A percentile compares a stretch with the other conserved stretches of the same genome.
Conservation (phyloP, 2,888 invertebrate genomes). For the Labia minor region DNA sequence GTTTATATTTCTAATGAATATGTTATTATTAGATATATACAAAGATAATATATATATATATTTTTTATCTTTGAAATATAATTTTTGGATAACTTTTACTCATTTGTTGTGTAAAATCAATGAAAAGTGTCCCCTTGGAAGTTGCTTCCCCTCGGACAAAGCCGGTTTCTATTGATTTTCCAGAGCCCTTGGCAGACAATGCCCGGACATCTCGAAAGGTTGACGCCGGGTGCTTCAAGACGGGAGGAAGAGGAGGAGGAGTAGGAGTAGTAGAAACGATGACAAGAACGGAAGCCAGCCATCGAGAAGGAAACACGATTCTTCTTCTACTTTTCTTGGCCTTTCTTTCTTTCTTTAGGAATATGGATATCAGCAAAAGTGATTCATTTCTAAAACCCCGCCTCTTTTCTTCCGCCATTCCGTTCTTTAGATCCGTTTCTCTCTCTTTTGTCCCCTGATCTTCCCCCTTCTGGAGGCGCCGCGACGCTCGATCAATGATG, state of each 20-base stretch:
- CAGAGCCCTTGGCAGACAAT: constrained; percentile 14
- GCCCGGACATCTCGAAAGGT: neutral
- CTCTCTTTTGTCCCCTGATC: constrained; percentile 9
- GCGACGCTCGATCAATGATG: constrained; percentile 23
- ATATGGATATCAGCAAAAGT: neutral
- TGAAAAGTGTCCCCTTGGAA: neutral
- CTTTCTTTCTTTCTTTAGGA: constrained; percentile 15
- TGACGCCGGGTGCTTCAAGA: neutral
- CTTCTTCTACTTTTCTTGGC: neutral
- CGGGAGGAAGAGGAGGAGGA: neutral
- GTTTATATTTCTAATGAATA: too few relatives aligned
- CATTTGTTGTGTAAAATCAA: too few relatives aligned
- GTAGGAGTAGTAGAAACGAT: too few relatives aligned
- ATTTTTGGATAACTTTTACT: too few relatives aligned
- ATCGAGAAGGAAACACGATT: neutral
- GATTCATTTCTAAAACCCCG: constrained; percentile 19
- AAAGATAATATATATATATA: too few relatives aligned
- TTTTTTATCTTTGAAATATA: too few relatives aligned
- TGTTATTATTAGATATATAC: too few relatives aligned
- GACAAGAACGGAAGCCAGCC: neutral
- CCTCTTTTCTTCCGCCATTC: constrained; percentile 24
- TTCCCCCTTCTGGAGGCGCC: constrained; percentile 14
- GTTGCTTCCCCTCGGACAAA: neutral
- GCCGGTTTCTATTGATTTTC: constrained; percentile 13
- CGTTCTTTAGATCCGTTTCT: constrained; percentile 17